These are phyloP conservation scores for sheep (Ovis aries) DNA, from an alignment of 2,113 vertebrate genomes.

Conservation along the genomic window DNA sequence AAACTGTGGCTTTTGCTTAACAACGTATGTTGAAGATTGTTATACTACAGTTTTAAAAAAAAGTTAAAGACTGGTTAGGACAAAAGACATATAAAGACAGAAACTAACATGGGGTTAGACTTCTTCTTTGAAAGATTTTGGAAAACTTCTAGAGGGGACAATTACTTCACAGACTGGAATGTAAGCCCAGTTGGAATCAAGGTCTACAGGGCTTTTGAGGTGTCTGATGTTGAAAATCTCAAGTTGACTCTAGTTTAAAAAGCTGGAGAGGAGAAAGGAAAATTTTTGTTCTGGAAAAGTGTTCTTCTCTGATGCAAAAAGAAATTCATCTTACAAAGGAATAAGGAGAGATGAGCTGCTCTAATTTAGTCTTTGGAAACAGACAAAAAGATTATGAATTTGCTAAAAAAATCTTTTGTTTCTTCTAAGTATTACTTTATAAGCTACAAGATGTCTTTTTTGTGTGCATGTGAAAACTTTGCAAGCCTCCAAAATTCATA, in stretches of 20 bases:
- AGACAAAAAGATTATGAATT: slow-evolving; percentile 34
- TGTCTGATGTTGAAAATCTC: slow-evolving; percentile 29
- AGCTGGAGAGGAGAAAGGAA: slow-evolving; percentile 47
- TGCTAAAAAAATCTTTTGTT: not conserved
- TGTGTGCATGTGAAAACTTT: slow-evolving; percentile 10
- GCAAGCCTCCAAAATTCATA: not conserved
- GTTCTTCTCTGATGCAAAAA: slow-evolving; percentile 25
- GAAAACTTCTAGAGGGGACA: not conserved
- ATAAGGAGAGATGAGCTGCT: slow-evolving; percentile 20
- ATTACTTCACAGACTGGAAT: not conserved
- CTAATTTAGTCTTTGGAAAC: slow-evolving; percentile 36
- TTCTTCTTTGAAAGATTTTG: not conserved
- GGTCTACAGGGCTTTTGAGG: not conserved
- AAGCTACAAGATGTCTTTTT: not conserved
- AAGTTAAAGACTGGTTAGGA: not conserved
- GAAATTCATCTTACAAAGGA: slow-evolving; percentile 52
- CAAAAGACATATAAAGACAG: not conserved
- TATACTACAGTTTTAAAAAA: not conserved
- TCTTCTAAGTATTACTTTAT: slow-evolving; percentile 33
- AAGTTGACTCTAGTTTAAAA: slow-evolving; percentile 28
- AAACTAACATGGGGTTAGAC: not conserved
- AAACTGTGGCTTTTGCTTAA: slow-evolving; percentile 32
- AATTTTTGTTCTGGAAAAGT: slow-evolving; percentile 53
- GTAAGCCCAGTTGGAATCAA: not conserved
- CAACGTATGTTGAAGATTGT: not conserved